Conservation (phyloP, 2,113 vertebrate species). For the chimpanzee (Pan troglodytes) region NHGRI_mPanTro3-v2.1_pri NC_072404.2:93163001-93163500, state of each 20-base stretch:
- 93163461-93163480: background rate
- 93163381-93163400: background rate
- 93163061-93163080: background rate
- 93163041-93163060: constrained; percentile 6
- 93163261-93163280: background rate
- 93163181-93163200: background rate
- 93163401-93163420: background rate
- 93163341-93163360: background rate
- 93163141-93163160: constrained; percentile 7
- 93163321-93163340: background rate
- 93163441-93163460: accelerated
- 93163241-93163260: background rate
- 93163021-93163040: background rate
- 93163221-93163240: background rate
- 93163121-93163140: background rate
- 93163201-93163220: background rate
- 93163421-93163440: background rate
- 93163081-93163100: background rate
- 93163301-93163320: background rate
- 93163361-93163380: background rate
- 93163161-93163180: background rate
- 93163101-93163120: background rate
- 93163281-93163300: background rate
- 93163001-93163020: background rate
- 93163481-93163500: background rate